Evolutionary conservation across 2,797 vertebrate species (phyloP).

Genomic region (Siniperca obscura): DNA sequence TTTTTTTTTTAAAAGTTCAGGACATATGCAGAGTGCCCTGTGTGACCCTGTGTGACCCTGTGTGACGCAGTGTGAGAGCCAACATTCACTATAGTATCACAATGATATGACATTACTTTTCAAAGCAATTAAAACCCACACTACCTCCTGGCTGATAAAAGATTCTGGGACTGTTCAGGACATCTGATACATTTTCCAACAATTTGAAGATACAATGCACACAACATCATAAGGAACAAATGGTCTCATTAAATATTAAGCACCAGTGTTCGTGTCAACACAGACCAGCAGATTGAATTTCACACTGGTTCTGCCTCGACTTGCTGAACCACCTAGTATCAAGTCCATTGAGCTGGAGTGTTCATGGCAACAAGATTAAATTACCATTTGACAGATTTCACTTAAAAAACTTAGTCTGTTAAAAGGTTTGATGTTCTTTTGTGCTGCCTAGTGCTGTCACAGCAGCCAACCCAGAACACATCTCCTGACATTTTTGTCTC

Average conservation of each 20-base stretch:
- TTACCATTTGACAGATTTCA: conserved; percentile 29
- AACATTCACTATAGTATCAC: not conserved
- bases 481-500: not conserved
- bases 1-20: not conserved
- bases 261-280: conserved; percentile 32
- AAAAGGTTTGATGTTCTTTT: not conserved
- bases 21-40: conserved; percentile 7
- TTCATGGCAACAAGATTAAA: conserved; percentile 28
- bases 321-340: conserved; percentile 23
- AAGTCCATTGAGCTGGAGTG: not conserved
- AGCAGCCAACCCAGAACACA: conserved; percentile 15
- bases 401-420: not conserved
- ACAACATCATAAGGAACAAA: conserved; percentile 71
- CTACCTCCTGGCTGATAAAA: conserved; percentile 30
- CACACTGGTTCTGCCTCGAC: conserved; percentile 40
- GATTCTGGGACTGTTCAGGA: conserved; percentile 50
- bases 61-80: not conserved
- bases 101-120: conserved; percentile 22
- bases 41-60: conserved; percentile 6
- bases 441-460: not conserved
- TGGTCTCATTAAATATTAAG: conserved; percentile 78
- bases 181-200: conserved; percentile 54
- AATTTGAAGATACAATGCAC: conserved; percentile 58
- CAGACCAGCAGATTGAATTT: conserved; percentile 49
- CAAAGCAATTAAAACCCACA: conserved; percentile 47